These are phyloP conservation scores for Solenopsis fugax DNA, from an alignment of 1,140 invertebrate species.

Conservation along the genomic window DNA sequence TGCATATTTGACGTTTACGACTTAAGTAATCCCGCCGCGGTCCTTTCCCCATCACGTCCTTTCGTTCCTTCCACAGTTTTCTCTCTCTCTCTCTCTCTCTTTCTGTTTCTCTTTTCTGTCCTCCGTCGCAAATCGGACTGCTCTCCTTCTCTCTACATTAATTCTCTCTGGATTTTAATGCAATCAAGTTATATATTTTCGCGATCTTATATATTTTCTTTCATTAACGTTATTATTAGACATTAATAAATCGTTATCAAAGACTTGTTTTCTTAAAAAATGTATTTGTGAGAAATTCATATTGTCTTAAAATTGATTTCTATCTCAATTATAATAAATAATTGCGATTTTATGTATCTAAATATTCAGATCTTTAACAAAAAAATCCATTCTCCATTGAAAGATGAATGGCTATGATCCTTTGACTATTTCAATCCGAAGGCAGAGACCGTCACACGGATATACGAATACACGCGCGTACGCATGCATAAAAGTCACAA, in stretches of 20 bases:
- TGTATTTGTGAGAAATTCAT: neutral
- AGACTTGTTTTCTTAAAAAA: neutral
- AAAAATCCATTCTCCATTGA: neutral
- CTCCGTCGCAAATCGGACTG: conserved; percentile 28
- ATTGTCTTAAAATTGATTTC: neutral
- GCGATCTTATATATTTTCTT: neutral
- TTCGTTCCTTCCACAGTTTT: conserved; percentile 59
- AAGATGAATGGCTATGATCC: neutral
- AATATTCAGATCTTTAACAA: neutral
- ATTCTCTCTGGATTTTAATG: neutral
- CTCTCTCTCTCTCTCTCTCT: conserved; percentile 63
- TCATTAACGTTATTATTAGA: neutral
- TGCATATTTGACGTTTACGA: conserved; percentile 81
- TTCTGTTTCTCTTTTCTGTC: neutral
- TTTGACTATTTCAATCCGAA: neutral
- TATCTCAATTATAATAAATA: neutral
- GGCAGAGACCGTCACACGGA: neutral
- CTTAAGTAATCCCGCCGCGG: conserved; percentile 71
- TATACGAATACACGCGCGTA: neutral
- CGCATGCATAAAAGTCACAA: neutral
- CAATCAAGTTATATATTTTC: neutral
- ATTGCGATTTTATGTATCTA: neutral
- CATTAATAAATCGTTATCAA: neutral
- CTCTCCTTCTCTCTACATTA: conserved; percentile 33
- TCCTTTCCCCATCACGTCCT: conserved; percentile 61